Base-by-base conservation (phyloP, 1,140 invertebrate genomes). In the Pachypeltis micranthus region DNA sequence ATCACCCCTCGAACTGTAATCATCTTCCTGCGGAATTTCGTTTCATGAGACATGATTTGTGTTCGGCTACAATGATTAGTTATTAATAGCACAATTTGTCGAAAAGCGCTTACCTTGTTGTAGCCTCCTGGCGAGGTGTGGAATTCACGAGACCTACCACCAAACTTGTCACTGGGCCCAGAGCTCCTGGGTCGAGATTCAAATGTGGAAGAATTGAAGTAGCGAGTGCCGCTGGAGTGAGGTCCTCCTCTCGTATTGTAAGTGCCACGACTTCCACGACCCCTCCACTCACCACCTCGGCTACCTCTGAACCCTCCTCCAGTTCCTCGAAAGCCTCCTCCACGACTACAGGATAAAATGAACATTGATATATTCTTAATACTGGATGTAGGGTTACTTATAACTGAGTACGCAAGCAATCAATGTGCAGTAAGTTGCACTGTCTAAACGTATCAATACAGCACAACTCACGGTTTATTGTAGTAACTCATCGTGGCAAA, bases 1-100 rank as follows among this genome's bases (percentile, higher is more conserved):
- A 44, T 56, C 24, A 56, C 61, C 59, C 24, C 58, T 61, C 4
- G 25, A 16, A n/a, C n/a, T n/a, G 51, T 63, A 63, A 16, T 44
- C 59, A 54, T 51, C 14, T 27, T 44, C 44, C 1, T 51, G 44
- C 63, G 54, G 31, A 10, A 39, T 10, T 39, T 39, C 31, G 7
- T 39, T 16, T 39, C 7, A 16, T 39, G 7, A 10, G 16, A 39
- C 31, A 39, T 16, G 31, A 7, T 16, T 7, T 10, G 31, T 16
- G 7, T 39, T 39, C 7, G 16, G 7, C 31, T 39, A 39, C 31
- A 39, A 10, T 39, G 16, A 7, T 10, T 39, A 7, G 7, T 7
- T 39, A 10, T 16, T 39, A 7, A 39, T 39, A 51, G 47, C 12
- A 51, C 4, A 51, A 51, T 4, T 14, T 16, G 7, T 51, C 4